These are phyloP conservation scores for Neomorphus geoffroyi DNA, from an alignment of 2,797 vertebrate species.

Conservation along the genomic window DNA sequence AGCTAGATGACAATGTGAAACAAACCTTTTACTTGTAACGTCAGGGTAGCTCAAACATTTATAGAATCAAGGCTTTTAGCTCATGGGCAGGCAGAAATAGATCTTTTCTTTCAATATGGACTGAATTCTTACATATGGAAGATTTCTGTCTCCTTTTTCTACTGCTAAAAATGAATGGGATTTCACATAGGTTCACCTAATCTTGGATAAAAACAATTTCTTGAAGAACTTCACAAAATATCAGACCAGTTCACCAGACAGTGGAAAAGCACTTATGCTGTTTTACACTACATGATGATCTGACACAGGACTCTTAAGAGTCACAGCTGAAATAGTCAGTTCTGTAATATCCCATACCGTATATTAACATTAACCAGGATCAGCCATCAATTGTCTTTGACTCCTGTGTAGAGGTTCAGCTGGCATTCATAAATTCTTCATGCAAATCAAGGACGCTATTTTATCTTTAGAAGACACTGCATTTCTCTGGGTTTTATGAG, in stretches of 20 bases:
- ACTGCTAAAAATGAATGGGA: not conserved
- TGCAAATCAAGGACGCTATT: conserved; percentile 65
- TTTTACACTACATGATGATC: not conserved
- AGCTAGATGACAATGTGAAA: not conserved
- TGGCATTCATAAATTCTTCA: conserved; percentile 63
- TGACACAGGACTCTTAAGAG: not conserved
- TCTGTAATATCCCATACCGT: not conserved
- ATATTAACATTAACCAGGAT: conserved; percentile 9
- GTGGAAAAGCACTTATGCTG: not conserved
- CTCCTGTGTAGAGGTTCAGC: conserved; percentile 21
- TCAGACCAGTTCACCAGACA: not conserved
- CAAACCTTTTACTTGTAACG: not conserved
- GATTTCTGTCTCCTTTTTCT: not conserved
- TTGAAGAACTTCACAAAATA: not conserved
- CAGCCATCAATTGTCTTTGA: not conserved
- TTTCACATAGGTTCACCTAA: not conserved
- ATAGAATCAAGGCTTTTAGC: not conserved
- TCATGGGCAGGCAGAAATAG: not conserved
- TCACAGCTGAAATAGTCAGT: not conserved
- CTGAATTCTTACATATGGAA: not conserved
- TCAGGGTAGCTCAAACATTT: not conserved
- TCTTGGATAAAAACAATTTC: not conserved
- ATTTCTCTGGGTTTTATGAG: conserved; percentile 54
- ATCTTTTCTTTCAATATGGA: not conserved
- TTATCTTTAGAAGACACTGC: conserved; percentile 67